phyloP scores from a whole-genome alignment of 2,797 vertebrate species.

The Prunella strophiata region DNA sequence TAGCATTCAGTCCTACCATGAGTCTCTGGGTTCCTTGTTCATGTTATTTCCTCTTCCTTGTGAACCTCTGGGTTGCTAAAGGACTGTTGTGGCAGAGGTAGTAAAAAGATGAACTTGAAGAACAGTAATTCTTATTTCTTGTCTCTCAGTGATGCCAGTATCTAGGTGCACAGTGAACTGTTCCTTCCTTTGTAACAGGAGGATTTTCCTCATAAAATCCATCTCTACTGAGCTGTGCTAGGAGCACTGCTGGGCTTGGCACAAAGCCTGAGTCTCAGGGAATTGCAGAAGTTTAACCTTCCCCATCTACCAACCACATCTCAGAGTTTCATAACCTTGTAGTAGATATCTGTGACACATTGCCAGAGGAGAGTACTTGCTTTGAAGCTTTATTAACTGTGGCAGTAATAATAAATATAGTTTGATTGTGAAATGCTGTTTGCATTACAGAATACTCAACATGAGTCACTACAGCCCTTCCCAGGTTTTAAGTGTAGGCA shows the following conservation, averaged over 20 bases:
- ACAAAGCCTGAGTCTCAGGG: background rate
- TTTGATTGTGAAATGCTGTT: background rate
- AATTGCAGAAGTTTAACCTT: background rate
- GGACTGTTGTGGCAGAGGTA: background rate
- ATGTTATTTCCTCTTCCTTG: background rate
- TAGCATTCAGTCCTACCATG: background rate
- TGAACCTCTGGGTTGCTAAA: background rate
- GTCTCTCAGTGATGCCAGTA: background rate
- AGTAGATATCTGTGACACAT: background rate
- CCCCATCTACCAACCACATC: background rate
- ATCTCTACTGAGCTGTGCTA: background rate
- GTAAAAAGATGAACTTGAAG: background rate
- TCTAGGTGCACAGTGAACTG: background rate
- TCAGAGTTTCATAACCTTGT: background rate
- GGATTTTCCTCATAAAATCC: background rate
- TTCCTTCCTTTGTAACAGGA: background rate
- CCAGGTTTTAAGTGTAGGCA: background rate
- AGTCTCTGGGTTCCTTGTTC: background rate
- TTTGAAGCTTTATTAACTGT: constrained; percentile 17
- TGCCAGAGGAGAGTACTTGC: background rate
- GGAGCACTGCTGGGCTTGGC: background rate
- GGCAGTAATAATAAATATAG: background rate
- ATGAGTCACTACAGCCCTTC: background rate
- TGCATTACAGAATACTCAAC: background rate
- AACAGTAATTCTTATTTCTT: background rate